These are phyloP conservation scores for Pyxicephalus adspersus DNA, from an alignment of 2,113 vertebrate genomes.

Conservation along the genomic window DNA sequence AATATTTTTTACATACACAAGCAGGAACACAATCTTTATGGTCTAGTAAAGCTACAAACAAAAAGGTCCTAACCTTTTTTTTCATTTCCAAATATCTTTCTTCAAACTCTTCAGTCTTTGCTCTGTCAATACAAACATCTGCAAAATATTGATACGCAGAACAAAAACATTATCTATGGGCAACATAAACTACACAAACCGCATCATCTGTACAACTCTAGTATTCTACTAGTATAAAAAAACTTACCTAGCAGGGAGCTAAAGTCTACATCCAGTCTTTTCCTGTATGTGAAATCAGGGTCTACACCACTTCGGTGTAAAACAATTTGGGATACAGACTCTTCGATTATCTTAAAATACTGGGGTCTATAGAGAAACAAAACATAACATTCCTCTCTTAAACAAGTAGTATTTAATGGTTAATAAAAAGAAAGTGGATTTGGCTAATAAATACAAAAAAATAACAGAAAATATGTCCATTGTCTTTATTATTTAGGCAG, in stretches of 20 bases:
- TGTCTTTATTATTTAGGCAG: too few species aligned
- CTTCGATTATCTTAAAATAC: constrained; percentile 97
- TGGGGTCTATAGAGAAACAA: constrained; percentile 77
- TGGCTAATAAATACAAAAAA: too few species aligned
- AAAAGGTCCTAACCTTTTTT: constrained; percentile 80
- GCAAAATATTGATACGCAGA: constrained; percentile 60
- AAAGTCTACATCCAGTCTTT: constrained; percentile 92
- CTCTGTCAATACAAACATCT: constrained; percentile 91
- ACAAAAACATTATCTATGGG: neutral
- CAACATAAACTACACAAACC: too few species aligned
- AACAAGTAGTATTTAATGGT: too few species aligned
- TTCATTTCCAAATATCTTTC: constrained; percentile 81
- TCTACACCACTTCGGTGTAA: constrained; percentile 91
- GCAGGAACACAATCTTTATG: too few species aligned
- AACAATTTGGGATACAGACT: constrained; percentile 95
- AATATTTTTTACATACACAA: too few species aligned
- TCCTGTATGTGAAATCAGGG: constrained; percentile 94
- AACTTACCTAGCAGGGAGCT: constrained; percentile 87
- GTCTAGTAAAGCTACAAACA: neutral
- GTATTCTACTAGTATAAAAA: neutral
- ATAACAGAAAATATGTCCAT: too few species aligned
- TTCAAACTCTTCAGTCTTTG: constrained; percentile 86
- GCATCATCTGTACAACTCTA: neutral
- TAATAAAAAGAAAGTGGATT: too few species aligned
- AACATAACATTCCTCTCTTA: constrained; percentile 27